Percentiles rank a stretch among this genome's conserved stretches.
Conservation (phyloP, 1,140 invertebrate genomes). For the Apis mellifera region Amel_HAv3.1 CM009944.2:8306501-8307000, state of each 20-base stretch:
- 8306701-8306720: neutral
- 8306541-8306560: too few relatives aligned
- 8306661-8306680: too few relatives aligned
- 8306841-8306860: neutral
- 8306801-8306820: too few relatives aligned
- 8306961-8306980: too few relatives aligned
- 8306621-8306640: neutral
- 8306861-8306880: neutral
- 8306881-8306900: neutral
- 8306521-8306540: too few relatives aligned
- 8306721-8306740: neutral
- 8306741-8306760: neutral
- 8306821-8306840: too few relatives aligned
- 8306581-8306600: too few relatives aligned
- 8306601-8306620: neutral
- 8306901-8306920: conserved; percentile 25
- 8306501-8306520: too few relatives aligned
- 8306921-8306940: neutral
- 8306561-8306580: too few relatives aligned
- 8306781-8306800: neutral
- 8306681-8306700: neutral
- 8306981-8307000: neutral
- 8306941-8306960: neutral
- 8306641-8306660: neutral
- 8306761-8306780: neutral